These are phyloP conservation scores for Hedychridium roseum DNA, from an alignment of 2,888 invertebrate genomes.

Conservation along the genomic window DNA sequence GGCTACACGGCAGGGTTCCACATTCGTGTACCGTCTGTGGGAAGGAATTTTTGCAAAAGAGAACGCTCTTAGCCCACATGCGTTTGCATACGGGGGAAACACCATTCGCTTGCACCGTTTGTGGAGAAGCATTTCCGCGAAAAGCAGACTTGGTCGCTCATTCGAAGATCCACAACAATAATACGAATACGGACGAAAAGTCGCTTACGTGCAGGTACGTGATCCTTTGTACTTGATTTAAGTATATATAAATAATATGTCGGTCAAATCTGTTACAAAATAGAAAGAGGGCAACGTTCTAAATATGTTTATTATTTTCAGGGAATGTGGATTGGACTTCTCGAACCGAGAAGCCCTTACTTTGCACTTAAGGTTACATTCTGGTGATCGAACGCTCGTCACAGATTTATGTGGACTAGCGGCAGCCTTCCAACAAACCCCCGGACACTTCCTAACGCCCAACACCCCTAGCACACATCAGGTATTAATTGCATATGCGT, in stretches of 20 bases:
- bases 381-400: slow-evolving; percentile 81
- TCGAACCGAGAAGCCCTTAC: slow-evolving; percentile 79
- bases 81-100: slow-evolving; percentile 80
- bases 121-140: slow-evolving; percentile 79
- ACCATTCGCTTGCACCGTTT: slow-evolving; percentile 77
- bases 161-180: slow-evolving; percentile 64
- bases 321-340: slow-evolving; percentile 73
- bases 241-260: no score
- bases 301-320: slow-evolving; percentile 41
- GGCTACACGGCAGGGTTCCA: slow-evolving; percentile 81
- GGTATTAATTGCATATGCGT: slow-evolving; percentile 36
- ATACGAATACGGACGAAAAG: slow-evolving; percentile 62
- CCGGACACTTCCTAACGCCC: slow-evolving; percentile 69
- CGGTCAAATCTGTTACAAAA: not conserved
- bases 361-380: slow-evolving; percentile 80
- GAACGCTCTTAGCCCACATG: slow-evolving; percentile 84
- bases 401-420: slow-evolving; percentile 83
- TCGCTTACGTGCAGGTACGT: slow-evolving; percentile 65
- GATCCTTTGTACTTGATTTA: no score
- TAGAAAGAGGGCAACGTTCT: no score
- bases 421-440: slow-evolving; percentile 74
- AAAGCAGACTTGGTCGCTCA: slow-evolving; percentile 77
- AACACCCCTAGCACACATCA: slow-evolving; percentile 59
- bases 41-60: slow-evolving; percentile 85
- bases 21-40: slow-evolving; percentile 84